These are phyloP conservation scores for Chroicocephalus ridibundus DNA, from an alignment of 2,113 vertebrate genomes.

Conservation along the genomic window DNA sequence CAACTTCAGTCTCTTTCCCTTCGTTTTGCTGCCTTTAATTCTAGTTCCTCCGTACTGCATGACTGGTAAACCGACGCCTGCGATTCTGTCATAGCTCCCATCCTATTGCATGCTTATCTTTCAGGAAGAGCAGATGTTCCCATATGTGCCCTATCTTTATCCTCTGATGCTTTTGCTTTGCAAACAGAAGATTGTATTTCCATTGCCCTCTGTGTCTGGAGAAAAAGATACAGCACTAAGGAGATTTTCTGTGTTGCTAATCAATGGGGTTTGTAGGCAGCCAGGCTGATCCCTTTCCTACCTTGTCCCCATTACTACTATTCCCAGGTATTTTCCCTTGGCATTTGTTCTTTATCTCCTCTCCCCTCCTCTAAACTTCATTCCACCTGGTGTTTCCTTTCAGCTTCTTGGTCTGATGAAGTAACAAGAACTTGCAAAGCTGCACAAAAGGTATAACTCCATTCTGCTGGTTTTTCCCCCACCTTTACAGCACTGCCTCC, in stretches of 20 bases:
- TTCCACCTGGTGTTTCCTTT: neutral
- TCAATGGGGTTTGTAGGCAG: neutral
- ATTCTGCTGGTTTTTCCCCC: neutral
- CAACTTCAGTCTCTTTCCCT: neutral
- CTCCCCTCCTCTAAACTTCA: neutral
- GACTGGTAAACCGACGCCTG: neutral
- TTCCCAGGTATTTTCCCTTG: neutral
- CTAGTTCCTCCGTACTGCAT: neutral
- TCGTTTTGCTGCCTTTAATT: neutral
- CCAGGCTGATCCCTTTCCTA: neutral
- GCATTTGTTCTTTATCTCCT: neutral
- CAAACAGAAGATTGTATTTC: constrained; percentile 61
- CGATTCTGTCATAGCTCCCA: neutral
- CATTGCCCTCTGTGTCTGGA: constrained; percentile 35
- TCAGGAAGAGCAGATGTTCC: constrained; percentile 41
- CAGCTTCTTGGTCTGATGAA: neutral
- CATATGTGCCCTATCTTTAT: neutral
- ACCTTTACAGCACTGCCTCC: neutral
- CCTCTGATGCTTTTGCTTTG: constrained; percentile 35
- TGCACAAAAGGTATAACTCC: neutral
- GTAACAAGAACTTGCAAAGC: neutral
- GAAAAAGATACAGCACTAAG: constrained; percentile 5
- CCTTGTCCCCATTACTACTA: neutral
- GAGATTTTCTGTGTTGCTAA: neutral
- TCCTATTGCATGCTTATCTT: constrained; percentile 23